phyloP scores from a whole-genome alignment of 92 coral and sea anemone species.

The Plumapathes pennacea region DNA sequence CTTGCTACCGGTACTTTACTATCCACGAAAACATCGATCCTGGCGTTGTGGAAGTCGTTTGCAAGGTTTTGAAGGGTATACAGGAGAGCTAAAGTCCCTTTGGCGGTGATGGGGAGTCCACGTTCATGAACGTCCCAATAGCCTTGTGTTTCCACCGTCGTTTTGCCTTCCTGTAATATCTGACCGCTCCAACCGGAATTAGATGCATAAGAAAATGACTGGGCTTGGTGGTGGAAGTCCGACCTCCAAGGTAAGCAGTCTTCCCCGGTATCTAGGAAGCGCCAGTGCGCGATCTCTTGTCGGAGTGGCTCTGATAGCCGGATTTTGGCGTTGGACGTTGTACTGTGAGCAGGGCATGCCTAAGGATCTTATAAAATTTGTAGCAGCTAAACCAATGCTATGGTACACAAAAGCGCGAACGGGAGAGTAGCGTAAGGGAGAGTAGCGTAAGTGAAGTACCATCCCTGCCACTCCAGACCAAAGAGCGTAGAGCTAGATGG shows the following conservation, averaged over 20 bases:
- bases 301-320: conserved; percentile 22
- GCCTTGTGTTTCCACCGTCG: conserved; percentile 6
- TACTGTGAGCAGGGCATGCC: conserved; percentile 50
- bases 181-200: conserved; percentile 62
- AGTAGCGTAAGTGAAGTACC: conserved; percentile 41
- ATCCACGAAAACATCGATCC: conserved; percentile 26
- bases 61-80: conserved; percentile 8
- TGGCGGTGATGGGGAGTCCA: conserved; percentile 10
- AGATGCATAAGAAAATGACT: conserved; percentile 55
- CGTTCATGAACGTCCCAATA: conserved; percentile 2
- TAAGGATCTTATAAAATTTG: conserved; percentile 33
- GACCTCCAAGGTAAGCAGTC: conserved; percentile 60
- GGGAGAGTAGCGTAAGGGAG: conserved; percentile 66
- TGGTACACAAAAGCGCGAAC: conserved; percentile 62
- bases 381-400: conserved; percentile 37
- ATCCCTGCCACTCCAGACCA: conserved; percentile 55
- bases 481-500: conserved; percentile 51
- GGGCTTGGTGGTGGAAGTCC: conserved; percentile 42
- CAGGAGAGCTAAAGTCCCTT: conserved; percentile 23
- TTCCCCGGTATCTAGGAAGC: conserved; percentile 54
- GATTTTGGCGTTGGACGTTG: conserved; percentile 61
- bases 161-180: not conserved
- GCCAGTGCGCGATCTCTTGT: conserved; percentile 38
- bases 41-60: conserved; percentile 1
- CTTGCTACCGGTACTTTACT: conserved; percentile 23